Percentiles rank a stretch among this genome's conserved stretches.
Conservation (phyloP, 2,797 vertebrate genomes). For the Caiman crocodilus region DNA sequence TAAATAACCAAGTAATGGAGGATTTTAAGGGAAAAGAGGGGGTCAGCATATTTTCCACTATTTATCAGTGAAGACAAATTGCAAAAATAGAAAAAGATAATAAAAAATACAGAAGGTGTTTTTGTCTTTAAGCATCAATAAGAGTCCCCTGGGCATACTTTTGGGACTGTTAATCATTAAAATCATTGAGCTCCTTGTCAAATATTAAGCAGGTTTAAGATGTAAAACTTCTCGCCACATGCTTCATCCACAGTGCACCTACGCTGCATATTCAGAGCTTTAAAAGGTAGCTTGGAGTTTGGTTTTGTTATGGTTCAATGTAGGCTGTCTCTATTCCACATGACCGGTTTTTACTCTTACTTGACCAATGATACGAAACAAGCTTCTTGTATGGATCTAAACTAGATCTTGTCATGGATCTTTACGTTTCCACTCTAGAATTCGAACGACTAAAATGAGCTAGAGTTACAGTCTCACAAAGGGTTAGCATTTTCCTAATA, state of each 20-base stretch:
- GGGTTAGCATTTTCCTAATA: background rate
- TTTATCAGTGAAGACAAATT: background rate
- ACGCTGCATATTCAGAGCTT: background rate
- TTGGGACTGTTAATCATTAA: constrained; percentile 21
- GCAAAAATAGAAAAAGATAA: background rate
- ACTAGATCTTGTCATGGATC: background rate
- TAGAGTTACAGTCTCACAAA: background rate
- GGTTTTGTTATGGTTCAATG: background rate
- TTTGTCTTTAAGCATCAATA: background rate
- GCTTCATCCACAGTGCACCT: background rate
- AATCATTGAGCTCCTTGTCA: no score
- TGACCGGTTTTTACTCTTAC: background rate
- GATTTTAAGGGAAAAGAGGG: background rate
- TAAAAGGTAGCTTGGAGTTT: background rate
- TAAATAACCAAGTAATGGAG: background rate
- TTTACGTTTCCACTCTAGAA: background rate
- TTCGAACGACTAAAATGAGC: background rate
- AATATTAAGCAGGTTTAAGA: constrained; percentile 1
- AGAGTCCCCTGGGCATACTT: constrained; percentile 17
- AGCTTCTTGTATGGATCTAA: background rate
- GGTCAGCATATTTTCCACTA: background rate
- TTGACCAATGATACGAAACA: background rate
- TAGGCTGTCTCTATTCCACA: background rate
- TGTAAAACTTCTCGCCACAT: background rate
- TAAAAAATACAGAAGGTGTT: background rate